These are phyloP conservation scores for Megalops cyprinoides DNA, from an alignment of 2,797 vertebrate genomes.

Conservation along the genomic window DNA sequence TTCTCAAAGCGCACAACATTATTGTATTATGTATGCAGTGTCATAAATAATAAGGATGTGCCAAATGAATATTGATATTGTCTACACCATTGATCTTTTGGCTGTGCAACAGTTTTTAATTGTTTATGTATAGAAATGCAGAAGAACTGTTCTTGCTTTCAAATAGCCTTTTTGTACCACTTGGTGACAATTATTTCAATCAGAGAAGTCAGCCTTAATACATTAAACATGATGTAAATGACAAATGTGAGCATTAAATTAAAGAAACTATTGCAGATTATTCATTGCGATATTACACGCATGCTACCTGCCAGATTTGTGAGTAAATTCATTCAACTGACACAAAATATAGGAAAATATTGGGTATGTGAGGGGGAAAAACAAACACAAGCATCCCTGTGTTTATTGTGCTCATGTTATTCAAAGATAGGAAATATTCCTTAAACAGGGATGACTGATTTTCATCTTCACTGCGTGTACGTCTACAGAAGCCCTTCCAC, in stretches of 20 bases:
- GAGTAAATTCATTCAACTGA: no score
- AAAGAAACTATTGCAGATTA: no score
- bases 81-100: slow-evolving; percentile 12
- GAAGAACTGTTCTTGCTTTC: not conserved
- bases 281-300: no score
- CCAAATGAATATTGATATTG: slow-evolving; percentile 17
- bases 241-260: not conserved
- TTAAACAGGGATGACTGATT: not conserved
- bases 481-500: not conserved
- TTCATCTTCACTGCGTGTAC: not conserved
- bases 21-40: not conserved
- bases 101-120: slow-evolving; percentile 26
- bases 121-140: not conserved
- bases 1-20: slow-evolving; percentile 2
- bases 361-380: not conserved
- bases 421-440: slow-evolving; percentile 9
- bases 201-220: not conserved
- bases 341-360: not conserved
- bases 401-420: no score
- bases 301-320: no score
- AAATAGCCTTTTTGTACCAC: not conserved
- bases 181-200: not conserved
- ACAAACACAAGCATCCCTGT: not conserved
- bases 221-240: not conserved
- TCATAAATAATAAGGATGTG: not conserved